Percentiles rank a stretch among this genome's conserved stretches.
phyloP scores from a whole-genome alignment of 2,797 vertebrate species.

The Sitta carolinensis region DNA sequence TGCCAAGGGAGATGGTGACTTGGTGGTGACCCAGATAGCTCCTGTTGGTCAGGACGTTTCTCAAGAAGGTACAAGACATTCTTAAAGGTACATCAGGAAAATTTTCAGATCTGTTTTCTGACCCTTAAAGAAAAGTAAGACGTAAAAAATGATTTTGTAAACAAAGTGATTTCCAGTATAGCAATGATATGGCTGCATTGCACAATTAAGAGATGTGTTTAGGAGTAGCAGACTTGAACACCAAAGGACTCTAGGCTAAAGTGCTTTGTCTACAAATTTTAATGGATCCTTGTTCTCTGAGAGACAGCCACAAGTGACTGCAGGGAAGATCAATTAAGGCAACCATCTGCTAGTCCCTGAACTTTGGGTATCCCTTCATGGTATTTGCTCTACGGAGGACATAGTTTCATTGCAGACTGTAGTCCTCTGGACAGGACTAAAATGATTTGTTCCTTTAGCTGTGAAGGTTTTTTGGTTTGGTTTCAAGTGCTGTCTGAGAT shows the following conservation, averaged over 20 bases:
- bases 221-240: background rate
- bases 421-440: background rate
- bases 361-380: background rate
- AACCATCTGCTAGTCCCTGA: background rate
- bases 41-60: background rate
- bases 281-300: background rate
- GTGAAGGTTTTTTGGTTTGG: background rate
- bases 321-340: background rate
- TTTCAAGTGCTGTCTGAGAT: background rate
- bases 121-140: background rate
- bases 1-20: background rate
- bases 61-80: background rate
- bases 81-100: slow-evolving; percentile 10
- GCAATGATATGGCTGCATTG: background rate
- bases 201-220: background rate
- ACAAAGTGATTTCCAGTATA: slow-evolving; percentile 24
- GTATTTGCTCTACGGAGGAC: background rate
- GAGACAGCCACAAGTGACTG: background rate
- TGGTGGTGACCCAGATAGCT: background rate
- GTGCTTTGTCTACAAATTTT: background rate
- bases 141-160: background rate
- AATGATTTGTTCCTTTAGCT: background rate
- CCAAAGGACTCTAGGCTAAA: background rate
- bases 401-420: background rate
- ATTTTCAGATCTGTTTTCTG: slow-evolving; percentile 36